Base-by-base conservation (phyloP, 2,113 vertebrate genomes). In the Tenrec ecaudatus region DNA sequence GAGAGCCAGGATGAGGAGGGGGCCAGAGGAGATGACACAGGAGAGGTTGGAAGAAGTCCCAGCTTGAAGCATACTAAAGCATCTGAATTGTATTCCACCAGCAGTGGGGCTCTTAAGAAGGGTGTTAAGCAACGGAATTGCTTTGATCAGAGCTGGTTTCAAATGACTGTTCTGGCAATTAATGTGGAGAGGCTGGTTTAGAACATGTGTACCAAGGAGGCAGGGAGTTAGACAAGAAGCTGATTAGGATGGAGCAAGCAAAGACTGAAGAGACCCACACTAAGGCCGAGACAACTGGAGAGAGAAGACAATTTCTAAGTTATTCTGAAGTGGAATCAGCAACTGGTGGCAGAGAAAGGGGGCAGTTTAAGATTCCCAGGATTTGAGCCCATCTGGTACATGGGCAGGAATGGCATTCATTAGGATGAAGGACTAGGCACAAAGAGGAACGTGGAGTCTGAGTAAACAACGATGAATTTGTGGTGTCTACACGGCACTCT, bases 1-100 rank as follows among this genome's bases (percentile, higher is more conserved):
- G 0, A 31, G 22, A n/a, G 11, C 0, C 29, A n/a, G 9, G 80
- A 33, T 17, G 25, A 47, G 5, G 29, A 1, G 9, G 8, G 5
- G 29, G 1, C 10, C 25, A 4, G 8, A 40, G 22, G 15, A 25
- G 20, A 15, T 66, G 66, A 77, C 6, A 25, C 3, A 3, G 1
- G 10, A 29, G 57, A 82, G 78, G 19, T 6, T 22, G 47, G 40
- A 62, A 4, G 40, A 90, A n/a, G 69, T 88, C 57, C 23, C n/a
- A 11, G 31, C 29, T 36, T 19, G 17, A 62, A 69, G 19, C 1
- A 1, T 0, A 2, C 3, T 10, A 2, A 36, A 60, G 33, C 43
- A 23, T 23, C 8, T 33, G 20, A 86, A 68, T 6, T 62, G 3
- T 7, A 11, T 19, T 6, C 47, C 17, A 12, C 31, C 31, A 22